Conservation (phyloP, 1,140 invertebrate species). For the Leptinotarsa texana region DNA sequence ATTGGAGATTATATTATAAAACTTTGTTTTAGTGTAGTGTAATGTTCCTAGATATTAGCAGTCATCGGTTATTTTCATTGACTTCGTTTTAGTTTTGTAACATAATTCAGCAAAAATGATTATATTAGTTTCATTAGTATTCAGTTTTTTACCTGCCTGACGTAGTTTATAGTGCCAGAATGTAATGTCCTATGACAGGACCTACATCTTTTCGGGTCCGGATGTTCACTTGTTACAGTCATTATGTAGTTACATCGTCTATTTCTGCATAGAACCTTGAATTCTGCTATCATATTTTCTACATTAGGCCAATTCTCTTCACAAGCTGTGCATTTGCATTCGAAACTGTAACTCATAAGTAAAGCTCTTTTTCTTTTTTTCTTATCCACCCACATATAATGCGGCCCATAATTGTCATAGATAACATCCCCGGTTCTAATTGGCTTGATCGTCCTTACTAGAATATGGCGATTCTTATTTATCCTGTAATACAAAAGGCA, state of each 20-base stretch:
- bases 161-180: neutral
- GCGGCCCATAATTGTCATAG: neutral
- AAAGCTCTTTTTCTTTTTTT: neutral
- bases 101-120: too few relatives aligned
- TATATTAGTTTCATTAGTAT: too few relatives aligned
- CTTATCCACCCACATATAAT: neutral
- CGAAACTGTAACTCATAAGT: neutral
- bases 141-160: too few relatives aligned
- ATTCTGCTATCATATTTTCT: neutral
- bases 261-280: neutral
- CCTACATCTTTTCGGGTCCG: neutral
- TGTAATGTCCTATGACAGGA: neutral
- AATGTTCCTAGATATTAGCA: too few relatives aligned
- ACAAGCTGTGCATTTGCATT: neutral
- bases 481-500: neutral
- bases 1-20: too few relatives aligned
- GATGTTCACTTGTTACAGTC: neutral
- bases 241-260: neutral
- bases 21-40: too few relatives aligned
- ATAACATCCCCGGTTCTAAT: neutral
- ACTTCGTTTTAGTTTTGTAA: too few relatives aligned
- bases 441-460: neutral
- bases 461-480: neutral
- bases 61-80: too few relatives aligned
- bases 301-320: neutral